A percentile compares a stretch with the other conserved stretches of the same genome.
phyloP scores from a whole-genome alignment of 1,140 invertebrate species.

The Hylaeus volcanicus region DNA sequence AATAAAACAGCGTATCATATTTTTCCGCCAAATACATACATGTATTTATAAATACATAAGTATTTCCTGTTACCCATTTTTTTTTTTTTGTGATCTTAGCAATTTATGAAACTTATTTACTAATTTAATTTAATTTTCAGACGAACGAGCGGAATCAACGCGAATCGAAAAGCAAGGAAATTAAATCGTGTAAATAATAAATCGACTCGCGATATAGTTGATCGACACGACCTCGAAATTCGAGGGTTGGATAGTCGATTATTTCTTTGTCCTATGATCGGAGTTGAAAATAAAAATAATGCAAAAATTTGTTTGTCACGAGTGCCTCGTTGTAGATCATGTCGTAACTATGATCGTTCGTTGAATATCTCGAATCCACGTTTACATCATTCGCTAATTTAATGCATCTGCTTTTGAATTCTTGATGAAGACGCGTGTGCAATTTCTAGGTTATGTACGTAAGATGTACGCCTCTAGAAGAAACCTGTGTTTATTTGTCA shows the following conservation, averaged over 20 bases:
- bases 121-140: too few species aligned
- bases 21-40: too few species aligned
- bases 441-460: constrained; percentile 27
- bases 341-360: not conserved
- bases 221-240: not conserved
- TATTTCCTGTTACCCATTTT: too few species aligned
- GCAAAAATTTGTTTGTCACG: not conserved
- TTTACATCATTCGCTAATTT: constrained; percentile 1
- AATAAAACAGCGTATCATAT: too few species aligned
- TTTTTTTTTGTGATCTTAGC: too few species aligned
- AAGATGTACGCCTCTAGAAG: constrained; percentile 41
- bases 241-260: constrained; percentile 7
- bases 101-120: too few species aligned
- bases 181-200: too few species aligned
- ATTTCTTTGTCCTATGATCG: not conserved
- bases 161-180: too few species aligned
- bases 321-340: not conserved
- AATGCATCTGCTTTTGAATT: not conserved
- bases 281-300: constrained; percentile 24
- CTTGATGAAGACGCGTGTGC: not conserved
- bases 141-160: too few species aligned
- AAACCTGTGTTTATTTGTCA: constrained; percentile 29
- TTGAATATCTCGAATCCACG: not conserved
- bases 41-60: too few species aligned
- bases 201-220: too few species aligned